Conservation (phyloP, 2,113 vertebrate genomes). For the Catharus minimus region DNA sequence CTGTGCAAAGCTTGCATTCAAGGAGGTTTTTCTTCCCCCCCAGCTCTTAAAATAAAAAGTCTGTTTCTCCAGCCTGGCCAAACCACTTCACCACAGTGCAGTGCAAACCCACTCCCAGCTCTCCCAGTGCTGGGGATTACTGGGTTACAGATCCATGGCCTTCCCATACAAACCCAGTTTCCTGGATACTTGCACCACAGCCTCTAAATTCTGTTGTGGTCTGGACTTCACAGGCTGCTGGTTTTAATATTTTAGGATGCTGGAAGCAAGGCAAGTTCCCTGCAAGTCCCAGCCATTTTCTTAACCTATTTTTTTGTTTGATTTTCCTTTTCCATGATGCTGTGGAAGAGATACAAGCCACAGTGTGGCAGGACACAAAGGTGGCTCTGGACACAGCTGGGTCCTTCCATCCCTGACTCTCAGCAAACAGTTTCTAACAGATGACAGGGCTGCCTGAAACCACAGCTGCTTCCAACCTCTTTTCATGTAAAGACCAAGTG, state of each 20-base stretch:
- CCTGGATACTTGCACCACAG: background rate
- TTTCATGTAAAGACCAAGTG: background rate
- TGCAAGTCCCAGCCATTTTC: background rate
- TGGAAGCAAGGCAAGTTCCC: background rate
- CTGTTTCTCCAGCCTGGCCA: background rate
- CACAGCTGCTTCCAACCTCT: background rate
- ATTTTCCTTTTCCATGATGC: background rate
- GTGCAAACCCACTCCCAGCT: background rate
- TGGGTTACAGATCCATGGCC: background rate
- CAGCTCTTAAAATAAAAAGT: background rate
- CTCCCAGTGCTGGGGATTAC: background rate
- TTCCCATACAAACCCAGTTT: background rate
- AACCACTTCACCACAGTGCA: background rate
- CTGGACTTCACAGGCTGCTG: background rate
- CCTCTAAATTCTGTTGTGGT: slow-evolving; percentile 4
- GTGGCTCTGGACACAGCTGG: background rate
- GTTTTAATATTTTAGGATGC: background rate
- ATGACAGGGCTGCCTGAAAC: background rate
- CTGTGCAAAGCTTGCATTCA: background rate
- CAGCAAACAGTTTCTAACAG: background rate
- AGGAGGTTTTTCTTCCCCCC: background rate
- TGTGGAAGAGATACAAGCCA: background rate
- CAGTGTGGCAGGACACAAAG: background rate
- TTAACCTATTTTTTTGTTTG: background rate
- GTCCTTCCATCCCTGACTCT: background rate